Percentiles rank a stretch among this genome's conserved stretches.
Evolutionary conservation across 35 echinoderm and acorn worm genomes (phyloP).

Genomic region (Apostichopus parvimensis): DNA sequence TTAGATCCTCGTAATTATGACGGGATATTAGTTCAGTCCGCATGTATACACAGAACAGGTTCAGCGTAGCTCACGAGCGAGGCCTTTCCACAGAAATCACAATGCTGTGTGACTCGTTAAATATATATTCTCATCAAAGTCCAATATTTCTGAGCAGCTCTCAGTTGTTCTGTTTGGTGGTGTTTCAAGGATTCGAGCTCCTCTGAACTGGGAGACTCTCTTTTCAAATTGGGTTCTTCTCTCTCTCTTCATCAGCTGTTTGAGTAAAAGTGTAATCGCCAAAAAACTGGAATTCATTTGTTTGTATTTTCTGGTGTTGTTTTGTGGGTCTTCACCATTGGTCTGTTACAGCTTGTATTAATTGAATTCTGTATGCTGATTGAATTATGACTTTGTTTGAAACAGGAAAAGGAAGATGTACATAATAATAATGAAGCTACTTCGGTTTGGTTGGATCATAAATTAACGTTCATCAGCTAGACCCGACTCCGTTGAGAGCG

Average conservation of each 20-base stretch:
- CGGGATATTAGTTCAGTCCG: conserved; percentile 39
- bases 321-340: background rate
- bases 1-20: conserved; percentile 48
- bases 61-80: conserved; percentile 8
- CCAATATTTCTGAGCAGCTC: conserved; percentile 9
- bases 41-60: conserved; percentile 16
- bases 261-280: background rate
- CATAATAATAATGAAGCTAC: background rate
- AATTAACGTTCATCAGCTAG: background rate
- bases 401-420: background rate
- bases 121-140: conserved; percentile 40
- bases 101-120: conserved; percentile 28
- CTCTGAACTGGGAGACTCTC: too few species aligned
- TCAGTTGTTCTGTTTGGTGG: conserved; percentile 17
- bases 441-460: background rate
- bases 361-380: conserved; percentile 1
- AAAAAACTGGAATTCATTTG: background rate
- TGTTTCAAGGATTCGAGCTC: conserved; percentile 2
- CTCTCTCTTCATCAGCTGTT: background rate
- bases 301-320: background rate
- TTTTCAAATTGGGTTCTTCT: too few species aligned
- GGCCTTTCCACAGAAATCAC: background rate
- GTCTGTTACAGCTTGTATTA: background rate
- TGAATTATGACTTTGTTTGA: background rate
- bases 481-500: background rate